phyloP scores from a whole-genome alignment of 1,140 invertebrate genomes.

The Lepidurus arcticus region DNA sequence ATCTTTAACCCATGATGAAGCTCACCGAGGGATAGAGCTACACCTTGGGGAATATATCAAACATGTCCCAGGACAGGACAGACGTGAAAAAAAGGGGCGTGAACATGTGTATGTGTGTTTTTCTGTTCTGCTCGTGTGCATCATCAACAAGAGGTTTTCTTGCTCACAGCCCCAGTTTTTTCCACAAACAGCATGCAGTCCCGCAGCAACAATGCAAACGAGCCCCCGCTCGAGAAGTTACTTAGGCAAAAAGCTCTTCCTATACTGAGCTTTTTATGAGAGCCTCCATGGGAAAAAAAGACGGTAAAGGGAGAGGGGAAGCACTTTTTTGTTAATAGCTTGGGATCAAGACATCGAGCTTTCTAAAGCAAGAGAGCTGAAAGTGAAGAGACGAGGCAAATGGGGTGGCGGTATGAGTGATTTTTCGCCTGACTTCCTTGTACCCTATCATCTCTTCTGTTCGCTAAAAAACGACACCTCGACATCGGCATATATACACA shows the following conservation, averaged over 20 bases:
- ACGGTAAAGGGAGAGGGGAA: not conserved
- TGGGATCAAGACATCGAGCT: conserved; percentile 14
- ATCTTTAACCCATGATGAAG: conserved; percentile 14
- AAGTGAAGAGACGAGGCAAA: not conserved
- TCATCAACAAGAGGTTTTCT: conserved; percentile 16
- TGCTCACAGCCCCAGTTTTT: not conserved
- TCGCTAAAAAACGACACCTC: conserved; percentile 10
- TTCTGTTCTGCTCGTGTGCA: conserved; percentile 12
- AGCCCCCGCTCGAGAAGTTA: conserved; percentile 6
- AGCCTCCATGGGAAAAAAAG: not conserved
- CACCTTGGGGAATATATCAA: conserved; percentile 10
- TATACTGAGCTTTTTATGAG: conserved; percentile 3
- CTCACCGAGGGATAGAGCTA: conserved; percentile 13
- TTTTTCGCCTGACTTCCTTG: conserved; percentile 21
- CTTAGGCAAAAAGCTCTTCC: conserved; percentile 18
- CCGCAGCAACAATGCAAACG: conserved; percentile 9
- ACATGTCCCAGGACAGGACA: not conserved
- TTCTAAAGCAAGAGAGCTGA: not conserved
- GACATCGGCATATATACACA: conserved; percentile 8
- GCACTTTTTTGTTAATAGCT: not conserved
- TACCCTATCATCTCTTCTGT: conserved; percentile 9
- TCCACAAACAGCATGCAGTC: conserved; percentile 3
- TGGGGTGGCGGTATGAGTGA: conserved; percentile 20
- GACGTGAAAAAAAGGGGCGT: conserved; percentile 18
- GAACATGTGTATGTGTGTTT: conserved; percentile 3